Evolutionary conservation across 2,888 invertebrate genomes (phyloP).

Genomic region (Metalampra italica): DNA sequence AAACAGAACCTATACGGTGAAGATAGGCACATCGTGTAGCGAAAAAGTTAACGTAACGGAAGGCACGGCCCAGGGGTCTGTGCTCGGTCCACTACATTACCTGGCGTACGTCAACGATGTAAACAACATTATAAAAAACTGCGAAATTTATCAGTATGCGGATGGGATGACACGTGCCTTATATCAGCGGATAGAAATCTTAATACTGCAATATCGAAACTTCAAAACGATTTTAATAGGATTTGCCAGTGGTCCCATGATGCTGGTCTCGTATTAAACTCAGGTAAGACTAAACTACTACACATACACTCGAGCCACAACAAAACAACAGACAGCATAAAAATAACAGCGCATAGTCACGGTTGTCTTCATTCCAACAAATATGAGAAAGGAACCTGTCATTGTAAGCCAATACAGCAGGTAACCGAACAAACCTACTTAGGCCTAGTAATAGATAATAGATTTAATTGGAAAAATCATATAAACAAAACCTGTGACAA

Average conservation of each 20-base stretch:
- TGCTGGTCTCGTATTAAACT: constrained; percentile 16
- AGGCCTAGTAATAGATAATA: constrained; percentile 5
- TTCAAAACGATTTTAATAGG: constrained; percentile 9
- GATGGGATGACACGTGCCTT: constrained; percentile 20
- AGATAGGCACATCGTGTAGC: constrained; percentile 3
- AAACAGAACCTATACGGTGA: constrained; percentile 7
- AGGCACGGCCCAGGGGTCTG: constrained; percentile 16
- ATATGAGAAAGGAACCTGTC: too few species aligned
- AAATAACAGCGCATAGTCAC: neutral
- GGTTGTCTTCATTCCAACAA: neutral
- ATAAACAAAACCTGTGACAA: constrained; percentile 8
- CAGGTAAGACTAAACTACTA: constrained; percentile 12
- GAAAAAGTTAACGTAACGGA: neutral
- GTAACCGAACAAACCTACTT: neutral
- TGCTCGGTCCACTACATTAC: constrained; percentile 11
- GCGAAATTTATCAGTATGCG: constrained; percentile 15
- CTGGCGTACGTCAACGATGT: constrained; percentile 13
- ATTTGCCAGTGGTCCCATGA: constrained; percentile 18
- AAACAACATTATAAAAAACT: constrained; percentile 1
- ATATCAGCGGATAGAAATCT: constrained; percentile 13
- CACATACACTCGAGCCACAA: constrained; percentile 1
- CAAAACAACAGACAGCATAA: neutral
- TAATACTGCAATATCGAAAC: neutral
- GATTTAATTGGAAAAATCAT: constrained; percentile 9
- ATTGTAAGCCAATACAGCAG: neutral